Conservation (phyloP, 2,797 vertebrate species). For the Hapalemur alaotrensis region DNA sequence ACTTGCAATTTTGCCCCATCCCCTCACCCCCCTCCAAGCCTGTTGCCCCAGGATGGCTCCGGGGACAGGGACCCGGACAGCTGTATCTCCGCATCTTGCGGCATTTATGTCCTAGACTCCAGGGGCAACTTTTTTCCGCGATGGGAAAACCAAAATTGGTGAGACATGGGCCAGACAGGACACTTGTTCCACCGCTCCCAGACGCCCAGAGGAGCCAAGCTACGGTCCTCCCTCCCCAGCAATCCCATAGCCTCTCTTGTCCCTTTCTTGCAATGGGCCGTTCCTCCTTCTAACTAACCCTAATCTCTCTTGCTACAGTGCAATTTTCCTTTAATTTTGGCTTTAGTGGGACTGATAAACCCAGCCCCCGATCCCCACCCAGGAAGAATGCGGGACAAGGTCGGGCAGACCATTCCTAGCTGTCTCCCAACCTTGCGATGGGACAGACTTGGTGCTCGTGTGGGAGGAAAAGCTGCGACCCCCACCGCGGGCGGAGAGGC, state of each 20-base stretch:
- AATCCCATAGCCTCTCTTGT: too few species aligned
- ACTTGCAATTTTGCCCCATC: not conserved
- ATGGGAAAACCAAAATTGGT: slow-evolving; percentile 87
- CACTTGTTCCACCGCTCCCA: not conserved
- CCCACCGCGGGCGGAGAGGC: slow-evolving; percentile 78
- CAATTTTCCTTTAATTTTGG: not conserved
- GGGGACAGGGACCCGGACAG: slow-evolving; percentile 37
- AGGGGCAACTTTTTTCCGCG: slow-evolving; percentile 85
- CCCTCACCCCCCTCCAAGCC: not conserved
- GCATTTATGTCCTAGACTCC: slow-evolving; percentile 54
- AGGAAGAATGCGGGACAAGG: not conserved
- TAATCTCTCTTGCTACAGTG: too few species aligned
- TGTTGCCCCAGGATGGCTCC: not conserved
- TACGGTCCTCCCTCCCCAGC: too few species aligned
- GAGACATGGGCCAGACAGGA: slow-evolving; percentile 2
- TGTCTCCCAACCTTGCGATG: accelerated
- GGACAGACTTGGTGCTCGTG: slow-evolving; percentile 88
- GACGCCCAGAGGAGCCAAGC: not conserved
- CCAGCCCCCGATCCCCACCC: not conserved
- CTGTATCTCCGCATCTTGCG: slow-evolving; percentile 65
- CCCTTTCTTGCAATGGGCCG: not conserved
- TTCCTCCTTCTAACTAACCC: not conserved
- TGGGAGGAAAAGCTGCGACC: slow-evolving; percentile 85
- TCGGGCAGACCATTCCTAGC: not conserved
- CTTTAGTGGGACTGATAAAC: too few species aligned